A percentile compares a stretch with the other conserved stretches of the same genome.
These are phyloP conservation scores for Panonychus citri DNA, from an alignment of 1,140 invertebrate genomes.

Conservation along the genomic window DNA sequence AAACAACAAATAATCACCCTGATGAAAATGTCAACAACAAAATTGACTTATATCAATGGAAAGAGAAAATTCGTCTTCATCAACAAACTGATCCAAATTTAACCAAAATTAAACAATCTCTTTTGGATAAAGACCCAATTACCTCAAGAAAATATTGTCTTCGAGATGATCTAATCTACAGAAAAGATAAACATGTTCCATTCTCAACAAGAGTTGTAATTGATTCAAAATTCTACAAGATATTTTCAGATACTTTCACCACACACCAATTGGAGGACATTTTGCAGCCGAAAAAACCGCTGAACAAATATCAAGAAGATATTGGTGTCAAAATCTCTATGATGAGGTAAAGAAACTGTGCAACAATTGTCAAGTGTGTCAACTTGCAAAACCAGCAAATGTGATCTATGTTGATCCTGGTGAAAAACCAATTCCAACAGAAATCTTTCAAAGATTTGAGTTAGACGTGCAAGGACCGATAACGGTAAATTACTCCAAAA, in stretches of 20 bases:
- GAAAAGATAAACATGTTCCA: background rate
- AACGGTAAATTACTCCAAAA: background rate
- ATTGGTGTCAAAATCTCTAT: background rate
- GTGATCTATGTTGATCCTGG: background rate
- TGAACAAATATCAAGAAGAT: background rate
- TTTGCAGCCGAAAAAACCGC: background rate
- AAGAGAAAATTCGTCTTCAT: background rate
- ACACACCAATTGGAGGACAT: background rate
- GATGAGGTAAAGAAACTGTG: background rate
- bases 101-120: background rate
- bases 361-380: background rate
- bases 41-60: background rate
- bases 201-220: background rate
- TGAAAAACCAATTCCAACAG: background rate
- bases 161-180: background rate
- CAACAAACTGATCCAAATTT: background rate
- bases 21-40: background rate
- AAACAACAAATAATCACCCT: too few species aligned
- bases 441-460: background rate
- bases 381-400: background rate
- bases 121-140: too few species aligned
- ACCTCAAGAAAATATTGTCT: background rate
- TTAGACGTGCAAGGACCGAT: background rate
- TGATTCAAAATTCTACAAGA: background rate
- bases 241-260: background rate